Evolutionary conservation across 2,888 invertebrate species (phyloP), one percentile per base, ranked within the genome.

Genomic region (Antheraea assamensis): DNA sequence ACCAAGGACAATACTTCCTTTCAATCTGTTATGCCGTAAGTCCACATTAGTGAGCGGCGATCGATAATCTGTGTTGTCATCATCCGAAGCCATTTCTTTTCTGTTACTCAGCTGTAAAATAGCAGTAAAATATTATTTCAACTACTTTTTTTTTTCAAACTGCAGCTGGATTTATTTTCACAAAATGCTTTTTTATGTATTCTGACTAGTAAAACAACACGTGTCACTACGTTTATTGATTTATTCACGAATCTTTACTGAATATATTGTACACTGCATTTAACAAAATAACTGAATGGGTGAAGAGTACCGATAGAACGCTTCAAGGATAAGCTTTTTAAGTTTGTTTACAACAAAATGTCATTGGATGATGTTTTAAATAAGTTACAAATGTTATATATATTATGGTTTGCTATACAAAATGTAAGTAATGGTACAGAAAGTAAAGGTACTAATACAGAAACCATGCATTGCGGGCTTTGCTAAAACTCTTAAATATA

Each of bases 1-100:
- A 74, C 97, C 98, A 72, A 98, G 95, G 79, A 98, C 96, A 77
- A 98, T 98, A 91, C 97, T 97, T 74, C 98, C 98, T 89, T 97
- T 97, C 47, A 98, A 92, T 78, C 96, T 96, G 89, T 97, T 98
- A 77, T 97, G 96, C 73, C 97, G 95, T 64, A 98, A 92, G 86
- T 97, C 97, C n/a, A 97, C 96, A 78, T 96, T 96, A 58, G 96
- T 96, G 27, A 97, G 90, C 17, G 96, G 95, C 31, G 95, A 87
- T n/a, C 88, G 88, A 68, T 91, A 86, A 75, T 94, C 93, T 1
- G 88, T 91, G 72, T 87, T 86, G 47, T 92, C 92, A 5, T 92
- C 92, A 58, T 90, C 90, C 2, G 90, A 87, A 74, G 90, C 89
- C 93, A 94, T 93, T 81, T 85, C 84, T 75, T 75, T 78, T 58